Conservation (phyloP, 2,797 vertebrate species). For the Acipenser transmontanus region DNA sequence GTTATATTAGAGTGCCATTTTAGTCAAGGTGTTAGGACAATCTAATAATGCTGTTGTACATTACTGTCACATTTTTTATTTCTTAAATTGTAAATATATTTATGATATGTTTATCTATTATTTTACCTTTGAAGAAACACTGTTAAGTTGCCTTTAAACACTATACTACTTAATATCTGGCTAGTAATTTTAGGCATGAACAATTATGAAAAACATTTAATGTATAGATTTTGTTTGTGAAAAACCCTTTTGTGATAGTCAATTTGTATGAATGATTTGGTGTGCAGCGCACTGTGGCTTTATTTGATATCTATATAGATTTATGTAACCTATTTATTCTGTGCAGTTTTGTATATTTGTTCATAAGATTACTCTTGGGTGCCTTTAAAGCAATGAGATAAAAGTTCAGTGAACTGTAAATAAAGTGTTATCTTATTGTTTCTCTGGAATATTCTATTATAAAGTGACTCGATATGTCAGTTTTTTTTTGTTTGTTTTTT, state of each 20-base stretch:
- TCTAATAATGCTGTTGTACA: constrained; percentile 76
- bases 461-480: too few species aligned
- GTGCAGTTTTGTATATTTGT: constrained; percentile 76
- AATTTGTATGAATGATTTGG: constrained; percentile 42
- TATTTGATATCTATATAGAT: constrained; percentile 67
- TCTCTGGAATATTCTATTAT: too few species aligned
- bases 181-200: constrained; percentile 29
- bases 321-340: constrained; percentile 89
- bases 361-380: constrained; percentile 71
- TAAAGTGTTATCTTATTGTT: constrained; percentile 46
- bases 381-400: constrained; percentile 80
- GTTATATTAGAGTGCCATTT: constrained; percentile 29
- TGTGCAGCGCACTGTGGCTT: constrained; percentile 69
- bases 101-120: constrained; percentile 28
- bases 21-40: constrained; percentile 68
- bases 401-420: constrained; percentile 58
- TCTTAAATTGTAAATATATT: constrained; percentile 49
- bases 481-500: too few species aligned
- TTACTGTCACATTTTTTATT: constrained; percentile 27
- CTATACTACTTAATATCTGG: constrained; percentile 11
- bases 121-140: constrained; percentile 10
- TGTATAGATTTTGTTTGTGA: not conserved
- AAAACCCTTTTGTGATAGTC: constrained; percentile 16
- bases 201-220: constrained; percentile 17
- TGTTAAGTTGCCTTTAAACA: not conserved